Conservation (phyloP, 2,113 vertebrate genomes). For the Phrynocephalus versicolor region DNA sequence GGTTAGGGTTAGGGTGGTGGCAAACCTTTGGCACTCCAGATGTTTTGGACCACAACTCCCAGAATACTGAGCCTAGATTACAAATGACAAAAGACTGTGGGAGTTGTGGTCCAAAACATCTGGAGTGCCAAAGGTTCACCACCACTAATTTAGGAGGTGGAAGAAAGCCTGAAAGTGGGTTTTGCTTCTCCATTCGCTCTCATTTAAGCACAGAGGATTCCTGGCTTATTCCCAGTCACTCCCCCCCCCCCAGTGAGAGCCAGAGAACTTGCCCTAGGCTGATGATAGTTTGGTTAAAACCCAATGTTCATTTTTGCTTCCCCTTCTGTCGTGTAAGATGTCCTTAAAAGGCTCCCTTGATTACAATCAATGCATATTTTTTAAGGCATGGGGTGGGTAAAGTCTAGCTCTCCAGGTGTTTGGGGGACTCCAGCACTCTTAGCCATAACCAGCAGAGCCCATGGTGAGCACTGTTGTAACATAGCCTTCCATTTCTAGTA, state of each 20-base stretch:
- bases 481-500: not conserved
- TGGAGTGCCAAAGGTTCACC: too few species aligned
- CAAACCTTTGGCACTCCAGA: too few species aligned
- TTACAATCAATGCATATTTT: not conserved
- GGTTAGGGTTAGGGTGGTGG: too few species aligned
- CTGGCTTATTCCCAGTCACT: too few species aligned
- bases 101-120: too few species aligned
- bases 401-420: too few species aligned
- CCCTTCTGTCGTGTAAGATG: not conserved
- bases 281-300: constrained; percentile 26
- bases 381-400: not conserved
- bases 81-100: too few species aligned
- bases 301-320: not conserved
- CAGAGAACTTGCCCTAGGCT: not conserved
- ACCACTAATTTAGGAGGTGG: too few species aligned
- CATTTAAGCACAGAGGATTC: not conserved
- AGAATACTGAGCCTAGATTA: too few species aligned
- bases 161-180: constrained; percentile 8
- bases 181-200: constrained; percentile 43
- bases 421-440: too few species aligned
- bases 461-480: not conserved
- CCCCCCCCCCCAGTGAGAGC: not conserved
- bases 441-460: too few species aligned
- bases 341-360: not conserved
- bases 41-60: too few species aligned